Base-by-base conservation (phyloP, 2,888 invertebrate genomes). In the Nemurella pictetii region DNA sequence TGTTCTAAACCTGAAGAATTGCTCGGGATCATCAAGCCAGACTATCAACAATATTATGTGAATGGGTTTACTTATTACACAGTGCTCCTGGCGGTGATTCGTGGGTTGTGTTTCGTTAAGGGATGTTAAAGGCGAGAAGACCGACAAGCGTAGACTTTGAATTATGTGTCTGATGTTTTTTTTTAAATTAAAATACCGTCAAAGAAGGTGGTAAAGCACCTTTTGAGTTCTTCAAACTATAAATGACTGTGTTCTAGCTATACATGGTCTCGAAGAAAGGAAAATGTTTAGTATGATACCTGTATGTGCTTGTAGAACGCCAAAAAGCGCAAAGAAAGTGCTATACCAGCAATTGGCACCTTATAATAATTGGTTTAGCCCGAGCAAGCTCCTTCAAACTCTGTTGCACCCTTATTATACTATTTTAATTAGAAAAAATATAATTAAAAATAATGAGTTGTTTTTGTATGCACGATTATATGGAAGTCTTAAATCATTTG, bases 1-100 rank as follows among this genome's bases (percentile, higher is more conserved):
- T 72, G 82, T 82, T 72, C 55, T 55, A n/a, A n/a, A n/a, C n/a
- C n/a, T n/a, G 27, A n/a, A 78, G n/a, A 78, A 78, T 78, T 55
- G 55, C 55, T 20, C 15, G 55, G 12, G 55, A 55, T 55, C 55
- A 55, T 55, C 55, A 55, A 55, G 55, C 20, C 55, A 55, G 55
- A 55, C 55, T 55, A 55, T 55, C 9, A 55, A 55, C 55, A 55
- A 55, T 55, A 55, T 55, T 20, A 1, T 55, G 9, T 55, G 55
- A 55, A 55, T 55, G 55, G 55, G 55, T 15, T 3, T 5, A 32
- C 32, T 3, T 32, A 32, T 55, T 2, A 55, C 9, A 55, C 55
- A 55, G n/a, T 55, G 55, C 20, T 55, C 15, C 12, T 55, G 55
- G 55, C 55, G 32, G 32, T 32, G 32, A 9, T 55, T 20, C 55